These are phyloP conservation scores for Thereva nobilitata DNA, from an alignment of 2,888 invertebrate genomes.

Conservation along the genomic window DNA sequence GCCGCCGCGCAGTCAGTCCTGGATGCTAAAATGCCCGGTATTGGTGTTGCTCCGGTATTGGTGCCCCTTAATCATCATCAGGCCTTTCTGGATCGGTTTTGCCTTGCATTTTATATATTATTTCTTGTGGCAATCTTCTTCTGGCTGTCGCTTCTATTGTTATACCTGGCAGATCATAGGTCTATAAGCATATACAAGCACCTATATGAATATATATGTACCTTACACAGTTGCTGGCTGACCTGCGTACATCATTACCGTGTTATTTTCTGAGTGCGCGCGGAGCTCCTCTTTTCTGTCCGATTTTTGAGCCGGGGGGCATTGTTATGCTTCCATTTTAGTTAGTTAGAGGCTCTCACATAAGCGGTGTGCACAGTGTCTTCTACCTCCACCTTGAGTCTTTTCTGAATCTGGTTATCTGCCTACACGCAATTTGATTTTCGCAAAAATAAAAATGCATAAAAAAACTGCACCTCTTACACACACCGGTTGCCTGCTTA, in stretches of 20 bases:
- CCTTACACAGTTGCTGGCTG: neutral
- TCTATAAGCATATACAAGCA: slow-evolving; percentile 20
- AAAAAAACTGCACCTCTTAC: slow-evolving; percentile 22
- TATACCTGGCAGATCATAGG: slow-evolving; percentile 17
- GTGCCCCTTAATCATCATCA: slow-evolving; percentile 37
- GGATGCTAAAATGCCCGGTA: slow-evolving; percentile 11
- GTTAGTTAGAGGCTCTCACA: neutral
- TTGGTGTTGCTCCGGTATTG: slow-evolving; percentile 21
- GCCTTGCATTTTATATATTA: slow-evolving; percentile 27
- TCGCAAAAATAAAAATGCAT: neutral
- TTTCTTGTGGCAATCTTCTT: slow-evolving; percentile 25
- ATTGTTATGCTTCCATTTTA: slow-evolving; percentile 32
- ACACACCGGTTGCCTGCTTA: slow-evolving; percentile 23
- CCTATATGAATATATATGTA: neutral
- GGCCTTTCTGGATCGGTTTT: slow-evolving; percentile 23
- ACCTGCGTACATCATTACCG: slow-evolving; percentile 33
- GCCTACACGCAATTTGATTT: slow-evolving; percentile 36
- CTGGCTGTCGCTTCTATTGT: slow-evolving; percentile 33
- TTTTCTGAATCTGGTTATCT: slow-evolving; percentile 8
- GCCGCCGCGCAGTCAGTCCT: slow-evolving; percentile 3
- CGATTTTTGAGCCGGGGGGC: slow-evolving; percentile 33
- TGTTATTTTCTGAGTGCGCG: slow-evolving; percentile 23
- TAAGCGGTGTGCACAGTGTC: slow-evolving; percentile 2
- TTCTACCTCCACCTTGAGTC: neutral
- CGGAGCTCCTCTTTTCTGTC: slow-evolving; percentile 11